These are phyloP conservation scores for Acrocyrtus sp. DNA, from an alignment of 2,888 invertebrate species.

Conservation along the genomic window DNA sequence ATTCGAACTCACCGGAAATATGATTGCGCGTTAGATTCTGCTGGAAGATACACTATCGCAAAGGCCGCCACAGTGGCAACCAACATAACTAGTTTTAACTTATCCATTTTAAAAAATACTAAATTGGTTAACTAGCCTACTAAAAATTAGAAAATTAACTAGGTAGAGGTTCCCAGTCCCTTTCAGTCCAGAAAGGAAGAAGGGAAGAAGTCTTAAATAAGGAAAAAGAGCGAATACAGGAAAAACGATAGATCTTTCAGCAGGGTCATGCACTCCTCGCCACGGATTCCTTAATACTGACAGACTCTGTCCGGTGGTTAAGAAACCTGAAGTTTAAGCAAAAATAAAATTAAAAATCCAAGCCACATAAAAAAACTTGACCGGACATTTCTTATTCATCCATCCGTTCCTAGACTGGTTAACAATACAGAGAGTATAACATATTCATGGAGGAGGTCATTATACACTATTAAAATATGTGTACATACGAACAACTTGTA, in stretches of 20 bases:
- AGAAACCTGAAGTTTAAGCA: constrained; percentile 37
- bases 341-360: constrained; percentile 34
- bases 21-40: constrained; percentile 60
- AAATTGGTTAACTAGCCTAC: constrained; percentile 37
- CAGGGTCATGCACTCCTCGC: constrained; percentile 54
- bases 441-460: constrained; percentile 41
- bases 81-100: constrained; percentile 59
- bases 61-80: constrained; percentile 59
- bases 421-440: constrained; percentile 25
- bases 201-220: constrained; percentile 23
- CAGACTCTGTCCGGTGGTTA: constrained; percentile 43
- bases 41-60: constrained; percentile 60
- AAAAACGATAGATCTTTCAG: too few species aligned
- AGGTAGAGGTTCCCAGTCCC: constrained; percentile 24
- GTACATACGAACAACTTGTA: constrained; percentile 8
- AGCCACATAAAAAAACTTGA: constrained; percentile 44
- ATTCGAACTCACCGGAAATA: constrained; percentile 60
- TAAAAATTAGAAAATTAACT: background rate
- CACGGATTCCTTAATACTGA: constrained; percentile 48
- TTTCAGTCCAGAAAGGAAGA: constrained; percentile 48
- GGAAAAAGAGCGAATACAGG: too few species aligned
- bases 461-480: constrained; percentile 17
- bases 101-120: constrained; percentile 59
- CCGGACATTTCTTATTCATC: constrained; percentile 39
- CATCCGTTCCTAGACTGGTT: constrained; percentile 39